phyloP scores from a whole-genome alignment of 2,113 vertebrate genomes.

The Antechinus stuartii region DNA sequence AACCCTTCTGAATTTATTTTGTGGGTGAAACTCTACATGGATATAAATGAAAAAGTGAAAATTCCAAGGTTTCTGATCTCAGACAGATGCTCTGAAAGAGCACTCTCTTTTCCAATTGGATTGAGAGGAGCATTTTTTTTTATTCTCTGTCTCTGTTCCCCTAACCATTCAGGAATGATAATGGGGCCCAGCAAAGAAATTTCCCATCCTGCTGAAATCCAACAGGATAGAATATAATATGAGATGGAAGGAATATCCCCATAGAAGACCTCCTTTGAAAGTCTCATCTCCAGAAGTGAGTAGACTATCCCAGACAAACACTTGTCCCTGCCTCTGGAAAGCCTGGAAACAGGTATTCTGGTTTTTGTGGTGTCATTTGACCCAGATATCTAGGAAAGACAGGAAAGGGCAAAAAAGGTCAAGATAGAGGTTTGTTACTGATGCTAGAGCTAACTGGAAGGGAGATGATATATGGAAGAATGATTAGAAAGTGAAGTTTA shows the following conservation, averaged over 20 bases:
- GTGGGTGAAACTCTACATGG: background rate
- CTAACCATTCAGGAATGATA: background rate
- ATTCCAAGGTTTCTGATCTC: background rate
- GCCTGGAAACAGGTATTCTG: background rate
- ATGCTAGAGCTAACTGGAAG: background rate
- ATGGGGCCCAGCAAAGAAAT: background rate
- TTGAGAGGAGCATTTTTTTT: background rate
- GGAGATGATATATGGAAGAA: background rate
- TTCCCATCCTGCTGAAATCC: background rate
- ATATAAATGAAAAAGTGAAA: background rate
- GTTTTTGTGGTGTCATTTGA: background rate
- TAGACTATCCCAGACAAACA: background rate
- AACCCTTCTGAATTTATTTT: background rate
- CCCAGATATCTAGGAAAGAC: background rate
- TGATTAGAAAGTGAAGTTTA: background rate
- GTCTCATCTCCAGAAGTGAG: background rate
- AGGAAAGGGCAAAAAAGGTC: background rate
- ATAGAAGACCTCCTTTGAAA: background rate
- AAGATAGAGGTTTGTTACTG: background rate
- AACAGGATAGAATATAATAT: background rate
- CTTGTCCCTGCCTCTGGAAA: background rate
- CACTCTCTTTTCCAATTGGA: background rate
- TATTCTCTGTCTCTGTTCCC: background rate
- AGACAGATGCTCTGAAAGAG: background rate
- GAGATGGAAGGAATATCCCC: background rate